Evolutionary conservation across 1,140 invertebrate species (phyloP).

Genomic region (Caligus rogercresseyi): DNA sequence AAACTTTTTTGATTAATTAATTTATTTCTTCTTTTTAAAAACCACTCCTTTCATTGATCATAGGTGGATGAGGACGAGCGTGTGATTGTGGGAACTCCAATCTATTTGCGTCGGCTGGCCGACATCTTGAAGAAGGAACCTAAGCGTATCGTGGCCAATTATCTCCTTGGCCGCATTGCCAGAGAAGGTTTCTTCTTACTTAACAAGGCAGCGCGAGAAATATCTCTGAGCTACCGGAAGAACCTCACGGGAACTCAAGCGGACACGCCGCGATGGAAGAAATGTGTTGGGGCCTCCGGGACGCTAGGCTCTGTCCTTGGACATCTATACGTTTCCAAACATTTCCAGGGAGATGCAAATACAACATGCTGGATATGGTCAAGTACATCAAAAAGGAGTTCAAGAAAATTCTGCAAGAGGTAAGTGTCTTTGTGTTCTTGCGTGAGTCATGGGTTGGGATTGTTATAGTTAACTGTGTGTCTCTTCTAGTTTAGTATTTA

Average conservation of each 20-base stretch:
- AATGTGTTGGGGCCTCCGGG: conserved; percentile 34
- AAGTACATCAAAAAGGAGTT: conserved; percentile 24
- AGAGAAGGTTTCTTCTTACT: conserved; percentile 52
- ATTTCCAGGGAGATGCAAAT: conserved; percentile 25
- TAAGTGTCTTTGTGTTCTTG: background rate
- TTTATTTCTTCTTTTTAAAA: too few species aligned
- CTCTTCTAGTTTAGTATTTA: too few species aligned
- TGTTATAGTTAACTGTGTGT: background rate
- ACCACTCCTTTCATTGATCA: too few species aligned
- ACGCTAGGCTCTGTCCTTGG: conserved; percentile 25
- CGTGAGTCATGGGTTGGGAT: background rate
- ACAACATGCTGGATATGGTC: conserved; percentile 25
- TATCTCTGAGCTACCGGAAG: conserved; percentile 51
- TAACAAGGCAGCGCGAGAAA: conserved; percentile 46
- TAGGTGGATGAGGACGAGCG: conserved; percentile 22
- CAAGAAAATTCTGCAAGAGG: conserved; percentile 22
- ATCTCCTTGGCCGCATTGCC: conserved; percentile 59
- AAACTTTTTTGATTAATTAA: too few species aligned
- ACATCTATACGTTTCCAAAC: conserved; percentile 24
- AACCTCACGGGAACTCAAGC: conserved; percentile 53
- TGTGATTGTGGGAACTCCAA: conserved; percentile 21
- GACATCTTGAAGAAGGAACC: conserved; percentile 16
- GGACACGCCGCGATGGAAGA: conserved; percentile 61
- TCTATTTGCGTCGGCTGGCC: conserved; percentile 20
- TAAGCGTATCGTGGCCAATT: conserved; percentile 41